Evolutionary conservation across 2,797 vertebrate species (phyloP).

Genomic region (Cossypha niveicapilla): DNA sequence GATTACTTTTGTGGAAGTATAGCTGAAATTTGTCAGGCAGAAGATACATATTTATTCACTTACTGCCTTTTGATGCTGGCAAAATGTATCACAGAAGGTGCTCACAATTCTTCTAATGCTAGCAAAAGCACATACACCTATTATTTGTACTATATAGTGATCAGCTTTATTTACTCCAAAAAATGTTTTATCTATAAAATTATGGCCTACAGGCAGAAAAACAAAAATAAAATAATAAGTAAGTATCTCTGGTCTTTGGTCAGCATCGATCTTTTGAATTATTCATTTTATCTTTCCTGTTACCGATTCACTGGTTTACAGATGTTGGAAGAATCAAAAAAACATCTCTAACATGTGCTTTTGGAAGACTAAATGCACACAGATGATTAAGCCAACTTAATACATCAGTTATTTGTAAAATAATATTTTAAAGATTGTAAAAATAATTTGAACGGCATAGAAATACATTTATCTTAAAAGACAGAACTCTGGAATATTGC

Average conservation of each 20-base stretch:
- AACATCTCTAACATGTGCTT: not conserved
- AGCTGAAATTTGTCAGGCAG: not conserved
- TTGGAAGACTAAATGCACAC: not conserved
- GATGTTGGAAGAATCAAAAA: not conserved
- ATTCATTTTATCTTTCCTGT: conserved; percentile 22
- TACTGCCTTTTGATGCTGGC: not conserved
- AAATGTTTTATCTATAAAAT: not conserved
- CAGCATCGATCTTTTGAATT: not conserved
- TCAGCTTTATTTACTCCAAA: conserved; percentile 15
- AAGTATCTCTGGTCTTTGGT: not conserved
- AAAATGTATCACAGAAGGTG: not conserved
- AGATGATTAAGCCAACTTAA: conserved; percentile 16
- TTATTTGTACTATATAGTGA: not conserved
- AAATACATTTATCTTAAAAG: not conserved
- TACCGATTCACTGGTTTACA: conserved; percentile 12
- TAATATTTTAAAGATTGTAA: not conserved
- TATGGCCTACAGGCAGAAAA: not conserved
- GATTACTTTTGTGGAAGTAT: not conserved
- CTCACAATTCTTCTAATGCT: not conserved
- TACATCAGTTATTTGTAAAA: conserved; percentile 7
- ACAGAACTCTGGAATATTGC: not conserved
- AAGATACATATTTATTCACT: not conserved
- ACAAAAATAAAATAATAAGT: not conserved
- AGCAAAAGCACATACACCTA: not conserved
- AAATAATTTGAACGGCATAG: not conserved